These are phyloP conservation scores for Lacanobia oleracea DNA, from an alignment of 2,888 invertebrate species.

Conservation along the genomic window DNA sequence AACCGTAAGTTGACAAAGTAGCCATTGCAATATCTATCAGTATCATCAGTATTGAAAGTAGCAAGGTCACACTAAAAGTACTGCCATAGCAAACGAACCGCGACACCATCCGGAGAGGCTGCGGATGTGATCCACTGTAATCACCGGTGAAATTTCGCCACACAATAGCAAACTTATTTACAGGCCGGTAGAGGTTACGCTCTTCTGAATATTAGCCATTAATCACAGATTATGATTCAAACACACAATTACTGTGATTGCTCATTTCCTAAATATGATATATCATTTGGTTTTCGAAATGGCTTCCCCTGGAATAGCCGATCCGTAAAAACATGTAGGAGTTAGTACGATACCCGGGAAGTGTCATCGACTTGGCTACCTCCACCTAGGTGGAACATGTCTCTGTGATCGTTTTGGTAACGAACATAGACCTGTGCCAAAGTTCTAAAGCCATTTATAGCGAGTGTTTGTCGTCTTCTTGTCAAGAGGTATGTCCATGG, in stretches of 20 bases:
- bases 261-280: conserved; percentile 77
- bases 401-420: conserved; percentile 68
- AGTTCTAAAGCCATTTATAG: conserved; percentile 87
- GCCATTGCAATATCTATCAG: conserved; percentile 49
- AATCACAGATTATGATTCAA: conserved; percentile 80
- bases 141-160: conserved; percentile 89
- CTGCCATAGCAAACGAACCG: conserved; percentile 80
- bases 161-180: conserved; percentile 79
- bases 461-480: conserved; percentile 87
- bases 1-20: conserved; percentile 22
- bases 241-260: conserved; percentile 77
- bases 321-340: conserved; percentile 11
- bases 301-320: conserved; percentile 6
- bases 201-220: conserved; percentile 82
- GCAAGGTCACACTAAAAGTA: conserved; percentile 78
- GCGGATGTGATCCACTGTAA: conserved; percentile 88
- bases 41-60: conserved; percentile 70
- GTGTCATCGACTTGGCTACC: conserved; percentile 55
- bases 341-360: conserved; percentile 49
- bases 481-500: conserved; percentile 86
- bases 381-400: conserved; percentile 63
- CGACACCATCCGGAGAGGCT: conserved; percentile 85
- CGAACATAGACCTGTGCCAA: conserved; percentile 76
- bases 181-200: conserved; percentile 82
- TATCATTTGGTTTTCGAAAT: conserved; percentile 69